Conservation (phyloP, 2,113 vertebrate species). For the Platysternon megacephalum region DNA sequence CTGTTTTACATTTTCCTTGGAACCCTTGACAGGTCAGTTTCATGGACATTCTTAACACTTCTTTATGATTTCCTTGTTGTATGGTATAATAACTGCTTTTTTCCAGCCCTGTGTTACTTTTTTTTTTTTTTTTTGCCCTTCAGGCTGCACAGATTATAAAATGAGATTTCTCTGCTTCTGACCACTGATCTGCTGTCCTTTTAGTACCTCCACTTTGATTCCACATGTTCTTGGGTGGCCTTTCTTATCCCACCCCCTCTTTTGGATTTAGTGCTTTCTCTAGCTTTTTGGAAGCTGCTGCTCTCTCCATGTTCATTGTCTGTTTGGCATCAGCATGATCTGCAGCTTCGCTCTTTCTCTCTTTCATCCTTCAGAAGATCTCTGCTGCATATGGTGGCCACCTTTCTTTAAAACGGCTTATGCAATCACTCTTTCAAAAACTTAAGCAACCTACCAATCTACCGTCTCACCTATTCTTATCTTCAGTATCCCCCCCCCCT, state of each 20-base stretch:
- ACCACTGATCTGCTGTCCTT: conserved; percentile 68
- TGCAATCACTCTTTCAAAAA: conserved; percentile 71
- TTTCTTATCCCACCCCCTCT: conserved; percentile 64
- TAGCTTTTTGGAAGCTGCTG: conserved; percentile 39
- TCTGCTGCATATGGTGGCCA: conserved; percentile 69
- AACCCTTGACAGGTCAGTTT: conserved; percentile 7
- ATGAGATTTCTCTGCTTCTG: conserved; percentile 59
- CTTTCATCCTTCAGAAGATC: conserved; percentile 74
- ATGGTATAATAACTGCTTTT: background rate
- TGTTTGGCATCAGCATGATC: conserved; percentile 72
- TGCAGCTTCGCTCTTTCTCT: conserved; percentile 57
- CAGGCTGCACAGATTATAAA: conserved; percentile 55
- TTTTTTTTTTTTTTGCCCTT: conserved; percentile 2
- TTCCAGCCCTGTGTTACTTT: conserved; percentile 15
- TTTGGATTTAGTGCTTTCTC: conserved; percentile 67
- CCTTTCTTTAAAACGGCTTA: conserved; percentile 71
- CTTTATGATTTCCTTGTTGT: conserved; percentile 50
- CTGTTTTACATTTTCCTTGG: background rate
- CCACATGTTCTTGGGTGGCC: conserved; percentile 67
- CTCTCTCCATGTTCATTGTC: conserved; percentile 75
- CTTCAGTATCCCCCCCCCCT: conserved; percentile 47
- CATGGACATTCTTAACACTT: conserved; percentile 1
- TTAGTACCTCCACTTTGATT: conserved; percentile 70
- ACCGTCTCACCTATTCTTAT: conserved; percentile 64
- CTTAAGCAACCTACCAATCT: conserved; percentile 47